These are phyloP conservation scores for Cheirogaleus medius DNA, from an alignment of 2,113 vertebrate genomes.

Conservation along the genomic window DNA sequence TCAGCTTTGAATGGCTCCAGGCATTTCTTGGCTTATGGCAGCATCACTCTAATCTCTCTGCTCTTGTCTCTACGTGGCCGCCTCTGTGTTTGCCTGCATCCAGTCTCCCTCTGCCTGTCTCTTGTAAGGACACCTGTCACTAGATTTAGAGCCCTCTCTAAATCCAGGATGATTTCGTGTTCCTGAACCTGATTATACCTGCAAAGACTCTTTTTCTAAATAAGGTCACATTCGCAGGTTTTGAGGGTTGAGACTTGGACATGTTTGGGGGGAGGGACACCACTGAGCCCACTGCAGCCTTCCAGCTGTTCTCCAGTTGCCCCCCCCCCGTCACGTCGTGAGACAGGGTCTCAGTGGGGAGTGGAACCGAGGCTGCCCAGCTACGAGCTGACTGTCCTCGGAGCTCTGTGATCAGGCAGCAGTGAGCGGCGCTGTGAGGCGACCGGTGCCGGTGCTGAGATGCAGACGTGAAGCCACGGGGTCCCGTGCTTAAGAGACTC, in stretches of 20 bases:
- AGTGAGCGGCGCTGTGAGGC: accelerated
- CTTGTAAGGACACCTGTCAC: neutral
- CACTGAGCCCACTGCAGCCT: neutral
- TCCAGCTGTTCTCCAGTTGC: neutral
- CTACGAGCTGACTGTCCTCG: neutral
- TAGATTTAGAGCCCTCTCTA: neutral
- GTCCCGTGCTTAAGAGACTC: neutral
- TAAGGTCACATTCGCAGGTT: neutral
- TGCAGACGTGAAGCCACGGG: accelerated
- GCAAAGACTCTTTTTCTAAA: neutral
- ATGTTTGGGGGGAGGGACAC: neutral
- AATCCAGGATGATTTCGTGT: neutral
- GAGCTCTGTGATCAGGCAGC: neutral
- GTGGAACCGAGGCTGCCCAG: neutral
- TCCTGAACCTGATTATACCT: neutral
- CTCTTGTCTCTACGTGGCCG: neutral
- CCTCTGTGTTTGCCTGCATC: neutral
- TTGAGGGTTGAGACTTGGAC: neutral
- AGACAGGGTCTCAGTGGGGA: neutral
- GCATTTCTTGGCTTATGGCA: neutral
- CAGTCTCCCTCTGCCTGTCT: too few relatives aligned
- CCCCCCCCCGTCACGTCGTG: neutral
- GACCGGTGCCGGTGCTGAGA: neutral
- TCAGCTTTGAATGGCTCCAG: accelerated
- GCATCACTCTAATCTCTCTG: accelerated